Evolutionary conservation across 1,140 invertebrate genomes (phyloP).

Genomic region (Colletes gigas): DNA sequence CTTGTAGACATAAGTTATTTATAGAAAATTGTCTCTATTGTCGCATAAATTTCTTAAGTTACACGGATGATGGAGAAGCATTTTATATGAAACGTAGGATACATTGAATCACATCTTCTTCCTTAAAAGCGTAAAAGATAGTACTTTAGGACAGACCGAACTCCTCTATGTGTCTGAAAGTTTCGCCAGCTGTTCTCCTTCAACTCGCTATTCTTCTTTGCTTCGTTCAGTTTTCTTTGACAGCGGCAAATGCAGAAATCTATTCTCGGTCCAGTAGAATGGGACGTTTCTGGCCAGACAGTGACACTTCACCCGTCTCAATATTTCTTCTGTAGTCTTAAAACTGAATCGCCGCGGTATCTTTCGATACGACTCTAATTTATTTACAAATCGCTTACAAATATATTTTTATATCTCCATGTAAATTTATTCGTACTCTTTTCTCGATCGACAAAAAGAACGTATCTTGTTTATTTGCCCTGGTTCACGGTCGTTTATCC

Average conservation of each 20-base stretch:
- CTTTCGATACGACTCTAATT: not conserved
- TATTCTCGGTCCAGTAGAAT: not conserved
- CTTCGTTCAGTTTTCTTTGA: conserved; percentile 14
- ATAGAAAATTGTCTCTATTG: too few relatives aligned
- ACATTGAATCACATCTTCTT: too few relatives aligned
- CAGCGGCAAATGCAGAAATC: not conserved
- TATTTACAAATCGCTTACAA: too few relatives aligned
- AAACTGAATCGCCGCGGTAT: not conserved
- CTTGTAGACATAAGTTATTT: too few relatives aligned
- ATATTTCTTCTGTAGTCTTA: not conserved
- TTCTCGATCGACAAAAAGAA: too few relatives aligned
- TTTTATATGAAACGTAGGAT: too few relatives aligned
- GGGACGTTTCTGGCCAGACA: conserved; percentile 10
- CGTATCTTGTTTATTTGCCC: too few relatives aligned
- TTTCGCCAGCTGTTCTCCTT: not conserved
- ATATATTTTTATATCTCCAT: too few relatives aligned
- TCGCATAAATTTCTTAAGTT: too few relatives aligned
- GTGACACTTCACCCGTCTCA: not conserved
- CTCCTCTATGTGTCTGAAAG: not conserved
- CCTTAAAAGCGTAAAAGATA: not conserved
- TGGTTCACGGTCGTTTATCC: too few relatives aligned
- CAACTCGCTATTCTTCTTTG: not conserved
- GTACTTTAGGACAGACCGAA: not conserved
- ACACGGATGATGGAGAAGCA: too few relatives aligned
- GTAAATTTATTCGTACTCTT: too few relatives aligned